Percentiles rank a stretch among this genome's conserved stretches.
Evolutionary conservation across 2,113 vertebrate species (phyloP).

Genomic region (Lophura nycthemera): DNA sequence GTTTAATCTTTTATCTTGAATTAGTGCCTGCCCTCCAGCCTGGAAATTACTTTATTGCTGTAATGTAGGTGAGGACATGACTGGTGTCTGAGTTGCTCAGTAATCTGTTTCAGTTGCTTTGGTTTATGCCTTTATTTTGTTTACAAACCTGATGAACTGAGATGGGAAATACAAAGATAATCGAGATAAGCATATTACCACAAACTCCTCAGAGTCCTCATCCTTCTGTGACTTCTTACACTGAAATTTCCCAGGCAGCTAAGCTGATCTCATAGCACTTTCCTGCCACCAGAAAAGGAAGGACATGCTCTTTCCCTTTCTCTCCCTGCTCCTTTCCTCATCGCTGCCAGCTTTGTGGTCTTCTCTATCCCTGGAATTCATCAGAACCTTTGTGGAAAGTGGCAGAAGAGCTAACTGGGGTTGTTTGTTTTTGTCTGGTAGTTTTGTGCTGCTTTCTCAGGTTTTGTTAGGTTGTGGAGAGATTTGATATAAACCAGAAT

Average conservation of each 20-base stretch:
- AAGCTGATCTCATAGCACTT: background rate
- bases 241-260: background rate
- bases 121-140: background rate
- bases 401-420: background rate
- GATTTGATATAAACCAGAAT: background rate
- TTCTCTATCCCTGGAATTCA: background rate
- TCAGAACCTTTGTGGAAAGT: background rate
- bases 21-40: background rate
- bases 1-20: background rate
- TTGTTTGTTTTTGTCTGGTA: background rate
- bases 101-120: background rate
- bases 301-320: background rate
- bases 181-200: background rate
- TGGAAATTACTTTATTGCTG: background rate
- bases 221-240: background rate
- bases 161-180: background rate
- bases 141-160: background rate
- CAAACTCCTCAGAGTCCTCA: background rate
- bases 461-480: slow-evolving; percentile 6
- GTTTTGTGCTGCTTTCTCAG: background rate
- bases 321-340: background rate
- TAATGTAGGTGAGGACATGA: background rate
- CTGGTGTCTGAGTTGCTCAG: background rate
- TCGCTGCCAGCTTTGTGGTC: background rate
- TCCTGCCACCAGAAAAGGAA: background rate